Evolutionary conservation across 2,888 invertebrate genomes (phyloP).

Genomic region (Eristalis intricaria): DNA sequence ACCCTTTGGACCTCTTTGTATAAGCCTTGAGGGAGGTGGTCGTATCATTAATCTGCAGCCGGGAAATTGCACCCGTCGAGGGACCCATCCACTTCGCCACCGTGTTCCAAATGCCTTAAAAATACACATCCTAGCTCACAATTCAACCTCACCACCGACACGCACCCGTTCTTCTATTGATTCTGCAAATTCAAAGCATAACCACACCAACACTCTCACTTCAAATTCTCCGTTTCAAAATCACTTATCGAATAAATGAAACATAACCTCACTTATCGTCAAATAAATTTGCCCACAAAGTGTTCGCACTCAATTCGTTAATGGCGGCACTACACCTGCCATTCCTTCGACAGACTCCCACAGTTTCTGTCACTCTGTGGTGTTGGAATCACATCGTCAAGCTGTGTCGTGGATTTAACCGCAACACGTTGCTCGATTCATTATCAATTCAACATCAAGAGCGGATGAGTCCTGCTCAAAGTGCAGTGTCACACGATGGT

Average conservation of each 20-base stretch:
- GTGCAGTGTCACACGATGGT: neutral
- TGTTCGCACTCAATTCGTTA: neutral
- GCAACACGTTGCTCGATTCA: constrained; percentile 27
- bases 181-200: neutral
- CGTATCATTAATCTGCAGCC: no score
- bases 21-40: no score
- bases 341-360: neutral
- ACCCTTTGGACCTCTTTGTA: no score
- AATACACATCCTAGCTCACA: no score
- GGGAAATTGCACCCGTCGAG: no score
- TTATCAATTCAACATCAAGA: constrained; percentile 18
- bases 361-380: neutral
- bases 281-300: neutral
- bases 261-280: neutral
- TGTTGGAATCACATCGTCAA: constrained; percentile 7
- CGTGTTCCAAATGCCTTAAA: no score
- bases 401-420: neutral
- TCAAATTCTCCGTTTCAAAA: neutral
- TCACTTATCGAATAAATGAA: neutral
- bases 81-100: no score
- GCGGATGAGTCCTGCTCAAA: neutral
- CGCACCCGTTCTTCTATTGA: no score
- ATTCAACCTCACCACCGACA: no score
- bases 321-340: neutral
- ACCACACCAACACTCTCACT: neutral